These are phyloP conservation scores for Luscinia luscinia DNA, from an alignment of 2,797 vertebrate genomes.

Conservation along the genomic window DNA sequence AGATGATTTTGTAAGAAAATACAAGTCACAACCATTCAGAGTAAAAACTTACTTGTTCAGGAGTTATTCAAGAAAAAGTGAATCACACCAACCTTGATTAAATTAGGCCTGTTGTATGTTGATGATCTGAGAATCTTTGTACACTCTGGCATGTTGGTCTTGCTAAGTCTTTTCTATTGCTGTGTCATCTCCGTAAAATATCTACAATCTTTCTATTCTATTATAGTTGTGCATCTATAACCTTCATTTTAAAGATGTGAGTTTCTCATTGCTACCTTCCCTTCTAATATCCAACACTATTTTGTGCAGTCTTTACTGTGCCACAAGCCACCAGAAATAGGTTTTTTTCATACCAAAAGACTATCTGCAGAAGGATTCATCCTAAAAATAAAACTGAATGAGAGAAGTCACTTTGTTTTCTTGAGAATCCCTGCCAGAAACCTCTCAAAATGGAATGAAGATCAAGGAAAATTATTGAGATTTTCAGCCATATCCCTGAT, in stretches of 20 bases:
- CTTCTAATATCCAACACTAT: not conserved
- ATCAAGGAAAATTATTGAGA: not conserved
- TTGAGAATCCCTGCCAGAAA: not conserved
- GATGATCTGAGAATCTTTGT: not conserved
- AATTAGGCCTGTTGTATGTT: not conserved
- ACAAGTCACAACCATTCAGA: not conserved
- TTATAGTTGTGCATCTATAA: not conserved
- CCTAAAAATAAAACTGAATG: not conserved
- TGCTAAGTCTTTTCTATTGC: not conserved
- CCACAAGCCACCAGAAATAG: not conserved
- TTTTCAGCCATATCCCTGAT: not conserved
- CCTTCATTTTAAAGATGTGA: not conserved
- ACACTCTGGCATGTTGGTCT: not conserved
- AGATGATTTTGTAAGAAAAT: not conserved
- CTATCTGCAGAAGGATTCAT: not conserved
- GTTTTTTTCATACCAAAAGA: not conserved
- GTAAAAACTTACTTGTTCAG: not conserved
- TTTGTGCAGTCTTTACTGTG: not conserved
- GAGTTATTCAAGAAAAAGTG: not conserved
- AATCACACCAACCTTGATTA: not conserved
- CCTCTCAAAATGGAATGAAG: not conserved
- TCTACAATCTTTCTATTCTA: not conserved
- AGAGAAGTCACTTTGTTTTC: not conserved
- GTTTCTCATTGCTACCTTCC: not conserved
- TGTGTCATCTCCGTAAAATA: not conserved